Conservation (phyloP, 2,888 invertebrate species). For the Biston stratarius region DNA sequence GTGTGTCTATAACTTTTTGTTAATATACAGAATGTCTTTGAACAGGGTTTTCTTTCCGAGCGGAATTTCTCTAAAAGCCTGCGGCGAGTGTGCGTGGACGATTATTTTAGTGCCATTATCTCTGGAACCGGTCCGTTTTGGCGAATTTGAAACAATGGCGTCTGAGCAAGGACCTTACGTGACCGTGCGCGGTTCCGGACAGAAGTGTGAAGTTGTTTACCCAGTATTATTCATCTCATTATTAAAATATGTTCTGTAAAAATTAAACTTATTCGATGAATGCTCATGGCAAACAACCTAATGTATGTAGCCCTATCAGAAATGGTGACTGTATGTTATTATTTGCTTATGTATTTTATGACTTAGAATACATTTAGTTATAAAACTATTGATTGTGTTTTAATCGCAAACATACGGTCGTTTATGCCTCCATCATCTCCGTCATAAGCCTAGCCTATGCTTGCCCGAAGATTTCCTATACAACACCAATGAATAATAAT, state of each 20-base stretch:
- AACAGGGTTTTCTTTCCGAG: constrained; percentile 42
- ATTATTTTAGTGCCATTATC: constrained; percentile 71
- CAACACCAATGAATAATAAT: constrained; percentile 70
- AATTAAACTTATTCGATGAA: neutral
- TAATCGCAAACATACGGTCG: neutral
- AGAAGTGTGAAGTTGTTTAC: constrained; percentile 18
- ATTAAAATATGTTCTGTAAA: neutral
- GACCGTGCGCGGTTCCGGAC: constrained; percentile 34
- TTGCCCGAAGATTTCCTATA: constrained; percentile 58
- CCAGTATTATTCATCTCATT: constrained; percentile 16
- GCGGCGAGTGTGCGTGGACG: constrained; percentile 61
- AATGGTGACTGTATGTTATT: neutral
- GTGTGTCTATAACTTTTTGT: constrained; percentile 19
- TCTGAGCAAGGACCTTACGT: constrained; percentile 40
- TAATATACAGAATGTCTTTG: constrained; percentile 31
- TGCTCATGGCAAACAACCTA: neutral
- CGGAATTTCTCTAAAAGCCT: constrained; percentile 63
- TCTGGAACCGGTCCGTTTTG: constrained; percentile 79
- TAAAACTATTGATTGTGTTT: neutral
- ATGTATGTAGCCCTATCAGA: neutral
- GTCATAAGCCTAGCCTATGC: constrained; percentile 47
- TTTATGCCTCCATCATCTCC: constrained; percentile 18
- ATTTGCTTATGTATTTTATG: neutral
- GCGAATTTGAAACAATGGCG: constrained; percentile 80
- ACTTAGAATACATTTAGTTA: neutral